phyloP scores from a whole-genome alignment of 2,113 vertebrate genomes.

The Burhinus bistriatus region DNA sequence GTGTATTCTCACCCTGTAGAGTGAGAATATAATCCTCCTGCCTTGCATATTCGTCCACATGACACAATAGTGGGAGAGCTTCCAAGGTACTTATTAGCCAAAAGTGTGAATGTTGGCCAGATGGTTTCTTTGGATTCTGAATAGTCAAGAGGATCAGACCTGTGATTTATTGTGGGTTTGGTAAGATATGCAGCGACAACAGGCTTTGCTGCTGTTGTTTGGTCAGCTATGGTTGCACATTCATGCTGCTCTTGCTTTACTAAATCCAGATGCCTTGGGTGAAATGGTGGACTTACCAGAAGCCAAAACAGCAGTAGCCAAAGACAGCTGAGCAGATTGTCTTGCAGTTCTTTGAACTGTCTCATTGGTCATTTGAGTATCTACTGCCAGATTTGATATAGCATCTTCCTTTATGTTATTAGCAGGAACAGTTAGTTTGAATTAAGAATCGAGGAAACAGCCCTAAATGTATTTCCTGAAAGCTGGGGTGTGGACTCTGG shows the following conservation, averaged over 20 bases:
- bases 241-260: not conserved
- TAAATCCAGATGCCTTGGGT: conserved; percentile 57
- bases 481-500: not conserved
- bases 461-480: not conserved
- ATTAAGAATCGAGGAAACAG: conserved; percentile 22
- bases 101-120: conserved; percentile 62
- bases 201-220: not conserved
- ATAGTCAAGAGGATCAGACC: conserved; percentile 40
- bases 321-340: not conserved
- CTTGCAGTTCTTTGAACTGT: not conserved
- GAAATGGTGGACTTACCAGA: not conserved
- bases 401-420: conserved; percentile 20
- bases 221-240: not conserved
- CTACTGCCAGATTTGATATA: not conserved
- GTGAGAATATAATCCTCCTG: conserved; percentile 7
- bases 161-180: conserved; percentile 59
- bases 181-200: conserved; percentile 9
- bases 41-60: conserved; percentile 52
- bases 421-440: conserved; percentile 35
- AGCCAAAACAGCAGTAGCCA: conserved; percentile 29
- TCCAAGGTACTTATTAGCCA: conserved; percentile 56
- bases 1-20: not conserved
- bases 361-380: conserved; percentile 22
- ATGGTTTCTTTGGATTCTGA: conserved; percentile 62
- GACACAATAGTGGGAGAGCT: conserved; percentile 54